Percentiles rank a stretch among this genome's conserved stretches.
These are phyloP conservation scores for Hyposoter dolosus DNA, from an alignment of 2,888 invertebrate species.

Conservation along the genomic window DNA sequence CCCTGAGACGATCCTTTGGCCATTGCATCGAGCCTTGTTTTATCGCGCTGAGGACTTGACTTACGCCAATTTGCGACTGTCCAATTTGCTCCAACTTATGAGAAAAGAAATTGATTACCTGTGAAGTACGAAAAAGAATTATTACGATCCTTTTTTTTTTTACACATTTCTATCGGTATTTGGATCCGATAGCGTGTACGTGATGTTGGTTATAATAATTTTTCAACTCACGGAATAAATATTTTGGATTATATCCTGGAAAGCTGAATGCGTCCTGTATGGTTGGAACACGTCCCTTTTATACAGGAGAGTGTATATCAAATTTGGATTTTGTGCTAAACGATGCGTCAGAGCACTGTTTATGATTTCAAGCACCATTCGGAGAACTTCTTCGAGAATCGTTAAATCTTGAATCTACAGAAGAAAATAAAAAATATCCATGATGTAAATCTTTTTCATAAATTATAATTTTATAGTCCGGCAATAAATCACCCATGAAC, in stretches of 20 bases:
- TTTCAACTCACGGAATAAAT: constrained; percentile 92
- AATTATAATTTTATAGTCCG: background rate
- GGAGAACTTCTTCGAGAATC: constrained; percentile 97
- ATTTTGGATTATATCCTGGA: constrained; percentile 97
- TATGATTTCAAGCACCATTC: constrained; percentile 98
- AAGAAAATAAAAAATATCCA: background rate
- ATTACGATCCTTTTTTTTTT: background rate
- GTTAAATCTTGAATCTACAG: constrained; percentile 93
- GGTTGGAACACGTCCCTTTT: constrained; percentile 95
- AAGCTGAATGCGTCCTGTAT: constrained; percentile 94
- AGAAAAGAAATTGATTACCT: constrained; percentile 90
- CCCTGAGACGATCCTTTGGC: constrained; percentile 97
- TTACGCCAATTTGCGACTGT: constrained; percentile 90
- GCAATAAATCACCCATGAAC: background rate
- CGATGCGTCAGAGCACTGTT: constrained; percentile 97
- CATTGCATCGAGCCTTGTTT: constrained; percentile 96
- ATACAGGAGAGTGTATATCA: constrained; percentile 98
- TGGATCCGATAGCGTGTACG: too few species aligned
- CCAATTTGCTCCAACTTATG: constrained; percentile 87
- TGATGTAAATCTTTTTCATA: background rate
- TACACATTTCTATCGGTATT: too few species aligned
- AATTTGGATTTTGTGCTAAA: constrained; percentile 94
- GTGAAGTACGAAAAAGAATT: constrained; percentile 48
- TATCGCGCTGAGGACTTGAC: constrained; percentile 94
- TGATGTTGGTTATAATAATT: background rate